These are phyloP conservation scores for Himalopsyche kuldschensis DNA, from an alignment of 2,888 invertebrate genomes.

Conservation along the genomic window DNA sequence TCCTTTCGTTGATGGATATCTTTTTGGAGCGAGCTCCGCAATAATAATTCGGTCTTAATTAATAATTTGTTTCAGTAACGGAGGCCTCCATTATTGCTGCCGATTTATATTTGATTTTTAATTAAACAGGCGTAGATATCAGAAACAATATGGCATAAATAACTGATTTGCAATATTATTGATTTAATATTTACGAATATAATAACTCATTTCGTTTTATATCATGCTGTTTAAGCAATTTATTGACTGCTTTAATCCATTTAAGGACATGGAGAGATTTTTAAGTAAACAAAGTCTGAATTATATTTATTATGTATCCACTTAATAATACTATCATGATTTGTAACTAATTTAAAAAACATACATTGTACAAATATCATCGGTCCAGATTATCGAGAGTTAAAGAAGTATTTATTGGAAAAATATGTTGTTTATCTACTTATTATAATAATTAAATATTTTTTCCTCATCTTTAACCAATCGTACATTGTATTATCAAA, in stretches of 20 bases:
- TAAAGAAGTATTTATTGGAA: no score
- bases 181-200: not conserved
- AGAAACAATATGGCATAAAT: not conserved
- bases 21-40: not conserved
- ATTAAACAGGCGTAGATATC: not conserved
- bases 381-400: no score
- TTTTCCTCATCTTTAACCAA: no score
- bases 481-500: no score
- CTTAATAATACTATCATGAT: no score
- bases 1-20: conserved; percentile 1
- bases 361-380: no score
- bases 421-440: no score
- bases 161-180: not conserved
- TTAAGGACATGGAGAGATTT: not conserved
- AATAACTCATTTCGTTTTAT: not conserved
- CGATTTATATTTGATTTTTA: not conserved
- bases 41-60: not conserved
- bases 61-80: not conserved
- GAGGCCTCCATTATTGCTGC: not conserved
- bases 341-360: no score
- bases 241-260: not conserved
- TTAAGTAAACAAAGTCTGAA: not conserved
- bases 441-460: no score
- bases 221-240: not conserved
- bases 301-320: not conserved